phyloP scores from a whole-genome alignment of 2,113 vertebrate species.

The Pachycephala philippinensis region DNA sequence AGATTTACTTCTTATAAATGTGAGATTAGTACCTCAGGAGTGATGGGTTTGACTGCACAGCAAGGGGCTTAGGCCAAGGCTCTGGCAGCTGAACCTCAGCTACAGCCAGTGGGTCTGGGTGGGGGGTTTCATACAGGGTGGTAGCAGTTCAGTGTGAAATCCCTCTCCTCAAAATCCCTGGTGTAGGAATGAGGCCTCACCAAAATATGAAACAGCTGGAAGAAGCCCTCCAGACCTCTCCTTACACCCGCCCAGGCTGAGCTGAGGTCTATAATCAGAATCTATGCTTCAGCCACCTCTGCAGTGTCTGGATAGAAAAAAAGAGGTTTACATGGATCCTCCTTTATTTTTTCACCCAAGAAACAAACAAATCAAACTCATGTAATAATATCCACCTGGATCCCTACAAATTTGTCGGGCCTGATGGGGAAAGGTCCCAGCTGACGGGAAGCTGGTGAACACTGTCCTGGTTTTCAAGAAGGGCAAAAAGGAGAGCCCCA shows the following conservation, averaged over 20 bases:
- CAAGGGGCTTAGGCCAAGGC: background rate
- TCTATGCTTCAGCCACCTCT: background rate
- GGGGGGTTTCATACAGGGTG: background rate
- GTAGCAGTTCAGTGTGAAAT: background rate
- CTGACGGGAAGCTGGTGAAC: background rate
- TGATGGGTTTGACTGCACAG: background rate
- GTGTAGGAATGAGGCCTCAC: background rate
- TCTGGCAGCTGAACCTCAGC: background rate
- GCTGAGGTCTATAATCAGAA: background rate
- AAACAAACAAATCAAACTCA: background rate
- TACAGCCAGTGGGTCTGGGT: background rate
- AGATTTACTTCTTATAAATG: background rate
- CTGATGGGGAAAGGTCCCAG: background rate
- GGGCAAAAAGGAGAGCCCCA: background rate
- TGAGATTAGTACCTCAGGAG: conserved; percentile 5
- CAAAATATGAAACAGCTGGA: background rate
- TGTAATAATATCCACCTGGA: background rate
- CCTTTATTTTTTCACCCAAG: background rate
- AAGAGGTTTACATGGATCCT: background rate
- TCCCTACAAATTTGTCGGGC: background rate
- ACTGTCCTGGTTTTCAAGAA: background rate
- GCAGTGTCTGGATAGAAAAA: background rate
- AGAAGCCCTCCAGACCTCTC: background rate
- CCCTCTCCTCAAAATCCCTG: background rate
- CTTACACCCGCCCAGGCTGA: background rate